Evolutionary conservation across 1,140 invertebrate species (phyloP).

Genomic region (Bombus superbus): DNA sequence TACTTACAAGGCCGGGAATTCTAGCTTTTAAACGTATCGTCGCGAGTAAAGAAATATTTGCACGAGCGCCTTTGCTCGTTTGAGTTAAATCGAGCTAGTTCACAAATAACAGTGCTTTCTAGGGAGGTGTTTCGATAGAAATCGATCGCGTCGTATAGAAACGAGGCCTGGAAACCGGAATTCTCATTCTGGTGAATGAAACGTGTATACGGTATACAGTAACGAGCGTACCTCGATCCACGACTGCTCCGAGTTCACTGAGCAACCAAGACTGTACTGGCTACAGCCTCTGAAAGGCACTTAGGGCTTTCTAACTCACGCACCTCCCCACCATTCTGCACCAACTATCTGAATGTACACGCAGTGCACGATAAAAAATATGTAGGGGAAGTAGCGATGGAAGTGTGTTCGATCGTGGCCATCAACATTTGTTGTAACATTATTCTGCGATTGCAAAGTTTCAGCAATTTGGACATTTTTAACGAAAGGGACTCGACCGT

Average conservation of each 20-base stretch:
- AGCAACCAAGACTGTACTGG: slow-evolving; percentile 59
- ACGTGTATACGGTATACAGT: background rate
- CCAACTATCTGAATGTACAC: slow-evolving; percentile 33
- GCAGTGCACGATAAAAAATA: slow-evolving; percentile 14
- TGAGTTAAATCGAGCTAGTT: background rate
- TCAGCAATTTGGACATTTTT: background rate
- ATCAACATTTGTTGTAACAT: no score
- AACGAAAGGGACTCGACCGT: no score
- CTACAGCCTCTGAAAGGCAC: slow-evolving; percentile 56
- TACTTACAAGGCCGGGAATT: slow-evolving; percentile 48
- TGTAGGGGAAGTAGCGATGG: background rate
- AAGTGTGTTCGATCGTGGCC: background rate
- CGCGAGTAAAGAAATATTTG: background rate
- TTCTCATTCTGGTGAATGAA: background rate
- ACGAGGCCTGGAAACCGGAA: slow-evolving; percentile 41
- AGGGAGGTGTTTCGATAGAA: background rate
- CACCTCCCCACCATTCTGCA: slow-evolving; percentile 26
- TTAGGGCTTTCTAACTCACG: slow-evolving; percentile 65
- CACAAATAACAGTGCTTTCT: background rate
- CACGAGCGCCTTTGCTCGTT: background rate
- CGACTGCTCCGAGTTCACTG: slow-evolving; percentile 65
- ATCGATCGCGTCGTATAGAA: slow-evolving; percentile 20
- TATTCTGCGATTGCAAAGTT: background rate
- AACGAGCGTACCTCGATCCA: slow-evolving; percentile 52
- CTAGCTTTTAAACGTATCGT: slow-evolving; percentile 37